Evolutionary conservation across 2,113 vertebrate species (phyloP), one percentile per base, ranked within the genome.

Genomic region (Sula dactylatra): DNA sequence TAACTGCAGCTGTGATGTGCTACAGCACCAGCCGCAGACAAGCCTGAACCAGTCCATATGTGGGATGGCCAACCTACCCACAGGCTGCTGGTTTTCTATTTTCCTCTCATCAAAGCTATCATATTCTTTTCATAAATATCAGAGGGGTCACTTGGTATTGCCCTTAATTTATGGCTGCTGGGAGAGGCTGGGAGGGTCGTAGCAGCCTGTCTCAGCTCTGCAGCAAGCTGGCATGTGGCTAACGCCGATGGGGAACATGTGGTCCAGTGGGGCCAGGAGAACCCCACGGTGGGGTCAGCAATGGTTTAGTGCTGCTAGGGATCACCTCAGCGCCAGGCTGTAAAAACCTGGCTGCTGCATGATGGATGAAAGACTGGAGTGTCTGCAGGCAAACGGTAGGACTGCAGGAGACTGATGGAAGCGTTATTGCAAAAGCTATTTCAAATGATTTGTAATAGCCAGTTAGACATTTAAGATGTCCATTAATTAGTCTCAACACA

Each of bases 141-240:
- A 3, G 62, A 64, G 55, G 1, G 10, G 16, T 66, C n/a, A 15
- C 32, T 78, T 20, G 21, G 40, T 26, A 3, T 8, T 34, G 56
- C 24, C 26, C 13, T 71, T n/a, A 18, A 19, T 62, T 58, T 71
- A 31, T 5, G 2, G 45, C 20, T 55, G 45, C 71, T 55, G 55
- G 44, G 70, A 62, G 64, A 70, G 38, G 17, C n/a, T 55, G 69
- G 38, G 15, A 54, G 56, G 31, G 36, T 19, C 1, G 4, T 26
- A 73, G 82, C 71, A 78, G 34, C 52, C 40, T 34, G n/a, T 22
- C 54, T 32, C 38, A 25, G 58, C 62, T 73, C 0, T 0, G 50
- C 11, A 14, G 22, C 2, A 42, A 90, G 82, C 26, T 0, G 0
- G 34, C 0, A 0, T 0, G 0, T 24, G 83, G 61, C 74, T 71